Conservation (phyloP, 2,113 vertebrate genomes). For the Bufo gargarizans region DNA sequence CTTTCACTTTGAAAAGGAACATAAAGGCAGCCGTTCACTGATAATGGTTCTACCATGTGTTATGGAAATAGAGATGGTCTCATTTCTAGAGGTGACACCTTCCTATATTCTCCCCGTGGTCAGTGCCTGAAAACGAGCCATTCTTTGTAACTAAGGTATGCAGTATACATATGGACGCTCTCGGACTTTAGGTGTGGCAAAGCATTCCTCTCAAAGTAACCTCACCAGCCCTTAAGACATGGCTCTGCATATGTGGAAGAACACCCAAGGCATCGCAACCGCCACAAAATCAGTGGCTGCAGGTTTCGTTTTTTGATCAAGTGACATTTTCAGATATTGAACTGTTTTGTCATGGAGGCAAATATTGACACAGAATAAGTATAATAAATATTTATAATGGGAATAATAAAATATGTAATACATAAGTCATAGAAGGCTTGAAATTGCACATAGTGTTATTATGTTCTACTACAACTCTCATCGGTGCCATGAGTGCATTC, state of each 20-base stretch:
- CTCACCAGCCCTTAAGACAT: not conserved
- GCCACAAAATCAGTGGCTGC: not conserved
- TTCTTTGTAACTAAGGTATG: conserved; percentile 55
- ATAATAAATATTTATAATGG: not conserved
- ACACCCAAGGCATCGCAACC: not conserved
- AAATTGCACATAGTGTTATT: too few species aligned
- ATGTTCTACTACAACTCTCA: not conserved
- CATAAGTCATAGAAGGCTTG: not conserved
- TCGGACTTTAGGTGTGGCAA: too few species aligned
- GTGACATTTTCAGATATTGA: not conserved
- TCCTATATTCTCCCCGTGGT: conserved; percentile 61
- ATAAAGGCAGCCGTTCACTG: conserved; percentile 74
- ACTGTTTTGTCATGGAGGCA: not conserved
- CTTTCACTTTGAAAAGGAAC: conserved; percentile 76
- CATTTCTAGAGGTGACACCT: conserved; percentile 62
- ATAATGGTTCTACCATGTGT: conserved; percentile 66
- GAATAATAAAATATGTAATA: not conserved
- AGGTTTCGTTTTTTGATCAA: not conserved
- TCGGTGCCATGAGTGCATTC: not conserved
- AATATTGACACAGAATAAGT: not conserved
- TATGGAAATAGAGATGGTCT: conserved; percentile 60
- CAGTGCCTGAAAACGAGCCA: conserved; percentile 42
- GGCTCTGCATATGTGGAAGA: not conserved
- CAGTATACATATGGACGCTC: not conserved
- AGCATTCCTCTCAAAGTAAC: too few species aligned